Percentiles rank a stretch among this genome's conserved stretches.
These are phyloP conservation scores for Gadopsis marmoratus DNA, from an alignment of 2,797 vertebrate species.

Conservation along the genomic window DNA sequence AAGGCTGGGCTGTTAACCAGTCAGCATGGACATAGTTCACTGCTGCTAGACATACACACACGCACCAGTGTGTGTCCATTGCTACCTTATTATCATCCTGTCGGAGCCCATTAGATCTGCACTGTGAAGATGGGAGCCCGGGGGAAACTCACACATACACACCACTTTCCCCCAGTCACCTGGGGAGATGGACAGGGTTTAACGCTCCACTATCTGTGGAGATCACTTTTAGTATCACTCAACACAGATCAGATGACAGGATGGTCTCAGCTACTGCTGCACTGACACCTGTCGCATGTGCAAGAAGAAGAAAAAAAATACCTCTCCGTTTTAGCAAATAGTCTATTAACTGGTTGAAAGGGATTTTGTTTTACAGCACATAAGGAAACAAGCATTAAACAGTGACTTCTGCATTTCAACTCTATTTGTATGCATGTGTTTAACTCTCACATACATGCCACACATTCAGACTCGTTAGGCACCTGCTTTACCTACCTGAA, in stretches of 20 bases:
- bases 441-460: slow-evolving; percentile 23
- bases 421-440: slow-evolving; percentile 19
- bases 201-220: slow-evolving; percentile 45
- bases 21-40: slow-evolving; percentile 25
- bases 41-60: slow-evolving; percentile 26
- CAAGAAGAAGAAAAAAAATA: background rate
- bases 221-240: slow-evolving; percentile 39
- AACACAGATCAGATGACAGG: slow-evolving; percentile 18
- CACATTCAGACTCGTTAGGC: slow-evolving; percentile 10
- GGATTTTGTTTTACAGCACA: background rate
- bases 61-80: slow-evolving; percentile 31
- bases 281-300: background rate
- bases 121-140: slow-evolving; percentile 67
- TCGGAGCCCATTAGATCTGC: slow-evolving; percentile 77
- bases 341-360: background rate
- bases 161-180: slow-evolving; percentile 60
- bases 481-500: slow-evolving; percentile 12
- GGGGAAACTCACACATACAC: slow-evolving; percentile 63
- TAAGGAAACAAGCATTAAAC: background rate
- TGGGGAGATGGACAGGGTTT: slow-evolving; percentile 46
- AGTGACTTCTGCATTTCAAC: background rate
- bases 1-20: slow-evolving; percentile 47
- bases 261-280: background rate
- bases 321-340: background rate
- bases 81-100: slow-evolving; percentile 69